Evolutionary conservation across 2,797 vertebrate species (phyloP), one percentile per base, ranked within the genome.

Genomic region (Hyperoplus lanceolatus): DNA sequence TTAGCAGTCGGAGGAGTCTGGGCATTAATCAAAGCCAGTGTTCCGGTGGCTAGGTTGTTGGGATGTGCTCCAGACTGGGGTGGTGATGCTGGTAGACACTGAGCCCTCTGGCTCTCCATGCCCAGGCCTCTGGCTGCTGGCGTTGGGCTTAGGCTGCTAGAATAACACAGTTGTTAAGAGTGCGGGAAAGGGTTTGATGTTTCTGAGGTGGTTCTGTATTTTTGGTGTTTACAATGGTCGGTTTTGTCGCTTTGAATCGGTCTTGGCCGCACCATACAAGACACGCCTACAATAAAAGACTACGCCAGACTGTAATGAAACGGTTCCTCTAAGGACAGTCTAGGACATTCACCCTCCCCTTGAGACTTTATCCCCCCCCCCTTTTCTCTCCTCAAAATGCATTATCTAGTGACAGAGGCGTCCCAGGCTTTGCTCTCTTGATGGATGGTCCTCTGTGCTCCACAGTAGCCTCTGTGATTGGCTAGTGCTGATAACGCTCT

Each of bases 381-480:
- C 56, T 60, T 56, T 70, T 87, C 83, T 72, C 66, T 85, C 64
- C 62, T 84, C 75, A 80, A 78, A 76, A 79, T 86, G 77, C 70
- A 88, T 92, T 90, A 92, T 88, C 88, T 75, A 11, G 79, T 87
- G 89, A 88, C 83, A 83, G 87, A 80, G 73, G 72, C 16, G 39
- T 89, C 83, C 79, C 41, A 38, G 81, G 77, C 62, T 56, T 63
- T 61, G 75, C 77, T 89, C 82, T 74, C 73, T 77, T 93, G 91
- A 94, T 92, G 90, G 86, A 94, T 94, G 83, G 83, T 73, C 54
- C 84, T 71, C 36, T 4, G 65, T 1, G 29, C 77, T 87, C 87
- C 81, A 64, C 67, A 80, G 72, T 48, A 80, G 85, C 83, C 49
- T 56, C 46, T 1, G 70, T 80, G 83, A 91, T 90, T 89, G 91